Evolutionary conservation across 2,888 invertebrate genomes (phyloP).

Genomic region (Ischnura elegans): DNA sequence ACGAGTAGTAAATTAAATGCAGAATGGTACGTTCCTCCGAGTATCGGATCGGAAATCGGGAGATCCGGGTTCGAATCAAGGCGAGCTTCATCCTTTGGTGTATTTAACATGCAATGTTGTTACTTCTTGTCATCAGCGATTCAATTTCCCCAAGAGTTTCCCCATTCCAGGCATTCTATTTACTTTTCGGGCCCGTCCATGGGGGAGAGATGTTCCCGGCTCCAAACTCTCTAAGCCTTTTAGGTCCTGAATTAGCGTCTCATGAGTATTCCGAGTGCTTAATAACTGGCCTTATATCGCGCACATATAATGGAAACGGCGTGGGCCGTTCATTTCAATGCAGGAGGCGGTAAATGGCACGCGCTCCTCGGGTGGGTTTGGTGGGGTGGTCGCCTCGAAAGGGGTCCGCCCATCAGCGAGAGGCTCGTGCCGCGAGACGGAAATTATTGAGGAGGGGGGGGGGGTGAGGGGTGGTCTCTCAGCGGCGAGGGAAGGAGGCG

Average conservation of each 20-base stretch:
- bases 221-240: too few relatives aligned
- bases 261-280: neutral
- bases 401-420: neutral
- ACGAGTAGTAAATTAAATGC: too few relatives aligned
- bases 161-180: too few relatives aligned
- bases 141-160: too few relatives aligned
- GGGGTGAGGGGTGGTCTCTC: neutral
- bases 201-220: too few relatives aligned
- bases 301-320: neutral
- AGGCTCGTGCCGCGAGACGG: neutral
- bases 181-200: too few relatives aligned
- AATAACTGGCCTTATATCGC: neutral
- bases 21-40: too few relatives aligned
- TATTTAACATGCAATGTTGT: too few relatives aligned
- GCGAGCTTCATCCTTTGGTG: too few relatives aligned
- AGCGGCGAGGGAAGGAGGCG: neutral
- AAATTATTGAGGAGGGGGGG: neutral
- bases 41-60: too few relatives aligned
- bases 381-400: neutral
- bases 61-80: too few relatives aligned
- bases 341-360: slow-evolving; percentile 22
- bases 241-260: neutral
- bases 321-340: neutral
- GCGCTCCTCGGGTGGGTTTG: neutral
- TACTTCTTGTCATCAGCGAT: too few relatives aligned